Base-by-base conservation (phyloP, 1,140 invertebrate genomes). In the Andricus grossulariae region DNA sequence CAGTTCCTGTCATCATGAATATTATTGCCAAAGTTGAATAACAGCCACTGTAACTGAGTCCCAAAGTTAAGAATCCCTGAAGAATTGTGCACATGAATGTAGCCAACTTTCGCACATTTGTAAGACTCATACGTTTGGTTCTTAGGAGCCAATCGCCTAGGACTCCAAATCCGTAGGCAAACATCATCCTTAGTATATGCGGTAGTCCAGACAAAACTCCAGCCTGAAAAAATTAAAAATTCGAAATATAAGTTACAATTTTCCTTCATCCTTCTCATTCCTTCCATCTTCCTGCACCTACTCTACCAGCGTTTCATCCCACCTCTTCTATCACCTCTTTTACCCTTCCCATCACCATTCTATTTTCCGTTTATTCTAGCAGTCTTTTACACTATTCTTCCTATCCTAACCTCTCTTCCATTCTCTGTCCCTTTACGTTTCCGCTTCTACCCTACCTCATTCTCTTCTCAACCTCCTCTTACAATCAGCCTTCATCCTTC, bases 141-240 rank as follows among this genome's bases (percentile, higher is more conserved):
- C 88, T 88, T 10, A 95, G 83, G 15, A 95, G 84, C 89, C 93
- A 94, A 82, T 95, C 94, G n/a, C 93, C 92, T 49, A 94, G 79
- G 10, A 92, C 88, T 0, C 93, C 94, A 75, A 94, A 94, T 0
- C 91, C 78, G 66, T 93, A 93, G 2, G 94, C 93, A 81, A 94
- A 94, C 0, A 92, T 55, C 92, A 94, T 94, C 50, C 94, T 89
- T 52, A 94, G 86, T 3, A 95, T 21, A 84, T 95, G 94, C 1
- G 94, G 94, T n/a, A 94, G 74, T 3, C 94, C 94, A 1, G 94
- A 94, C 5, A 95, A 82, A 21, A 95, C 81, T 19, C 94, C 94
- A 13, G 93, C 94, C 94, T 95, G 78, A 39, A 89, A 83, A 74
- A 52, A 82, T 60, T 25, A 19, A 74, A 72, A 18, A 19, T 3